Base-by-base conservation (phyloP, 30 jellyfish, hydroid and myxozoan genomes). In the Pelagia noctiluca region DNA sequence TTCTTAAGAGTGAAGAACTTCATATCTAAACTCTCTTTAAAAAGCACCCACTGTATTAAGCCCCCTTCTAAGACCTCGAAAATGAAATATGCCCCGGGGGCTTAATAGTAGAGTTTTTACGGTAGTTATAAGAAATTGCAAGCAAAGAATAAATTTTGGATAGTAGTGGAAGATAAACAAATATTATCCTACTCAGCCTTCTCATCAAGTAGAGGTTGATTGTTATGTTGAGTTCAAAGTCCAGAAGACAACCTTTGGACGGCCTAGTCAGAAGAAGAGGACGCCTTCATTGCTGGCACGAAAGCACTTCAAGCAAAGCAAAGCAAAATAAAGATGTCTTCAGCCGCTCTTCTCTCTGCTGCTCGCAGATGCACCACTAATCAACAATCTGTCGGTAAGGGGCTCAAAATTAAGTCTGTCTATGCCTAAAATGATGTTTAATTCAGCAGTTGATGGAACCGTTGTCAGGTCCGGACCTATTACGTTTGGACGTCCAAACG, bases 371-470 rank as follows among this genome's bases (percentile, higher is more conserved):
- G 82, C 16, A 13, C 38, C 19, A 63, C 23, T 21, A 16, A 71
- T 4, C 82, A 62, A 24, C 82, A 79, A 62, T 30, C 71, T 19
- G 25, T 79, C 2, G 89, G 89, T 79, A 38, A 79, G 74, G 21
- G 2, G 21, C 26, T 42, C 12, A 42, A 42, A 10, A 52, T 52
- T 52, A 10, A 2, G 21, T 22, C 10, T 32, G 34, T 16, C 0
- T 12, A 2, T 47, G 57, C 29, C 21, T 33, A 25, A 11, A 1
- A 19, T 18, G 35, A 26, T 29, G 24, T 1, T 32, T 25, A 1
- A 25, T 68, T 38, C 7, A 34, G 2, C 33, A 68, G 22, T 35
- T 38, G 57, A 5, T 42, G 8, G 8, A 5, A 5, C 16, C 16
- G 57, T 42, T 42, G 8, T 8, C 57, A 42, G 12, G 57, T 16